These are phyloP conservation scores for Chloroclystis v-ata DNA, from an alignment of 2,888 invertebrate genomes.

Conservation along the genomic window DNA sequence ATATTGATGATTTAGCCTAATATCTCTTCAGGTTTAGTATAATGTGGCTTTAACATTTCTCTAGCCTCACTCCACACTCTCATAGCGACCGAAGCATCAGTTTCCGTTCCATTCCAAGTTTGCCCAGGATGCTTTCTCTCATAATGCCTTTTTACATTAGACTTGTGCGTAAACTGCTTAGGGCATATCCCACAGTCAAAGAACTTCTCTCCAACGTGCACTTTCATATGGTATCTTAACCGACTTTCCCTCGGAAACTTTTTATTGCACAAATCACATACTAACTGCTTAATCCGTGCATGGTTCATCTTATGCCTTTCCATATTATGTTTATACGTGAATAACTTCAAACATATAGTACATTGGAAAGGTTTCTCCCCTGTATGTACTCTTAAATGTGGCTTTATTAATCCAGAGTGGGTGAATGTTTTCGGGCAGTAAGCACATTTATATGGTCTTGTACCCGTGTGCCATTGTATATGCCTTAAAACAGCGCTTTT, in stretches of 20 bases:
- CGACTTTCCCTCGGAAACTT: conserved; percentile 55
- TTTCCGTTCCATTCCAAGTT: conserved; percentile 41
- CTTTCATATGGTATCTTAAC: conserved; percentile 56
- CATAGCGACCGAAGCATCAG: conserved; percentile 52
- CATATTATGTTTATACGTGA: conserved; percentile 58
- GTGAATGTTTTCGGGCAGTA: conserved; percentile 48
- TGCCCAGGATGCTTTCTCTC: conserved; percentile 52
- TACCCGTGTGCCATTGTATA: conserved; percentile 42
- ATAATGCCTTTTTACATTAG: conserved; percentile 57
- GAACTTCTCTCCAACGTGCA: conserved; percentile 50
- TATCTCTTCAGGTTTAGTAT: conserved; percentile 31
- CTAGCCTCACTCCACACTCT: conserved; percentile 49
- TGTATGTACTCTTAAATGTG: conserved; percentile 43
- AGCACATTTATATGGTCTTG: conserved; percentile 39
- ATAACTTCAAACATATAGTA: conserved; percentile 37
- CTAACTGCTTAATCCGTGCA: conserved; percentile 45
- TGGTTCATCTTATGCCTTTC: conserved; percentile 48
- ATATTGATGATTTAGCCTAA: conserved; percentile 8
- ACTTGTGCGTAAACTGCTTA: conserved; percentile 56
- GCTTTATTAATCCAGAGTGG: conserved; percentile 46
- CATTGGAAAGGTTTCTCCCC: conserved; percentile 31
- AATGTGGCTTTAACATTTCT: conserved; percentile 25
- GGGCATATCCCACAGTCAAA: conserved; percentile 50
- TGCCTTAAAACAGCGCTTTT: conserved; percentile 52
- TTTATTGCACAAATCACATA: conserved; percentile 54